Percentiles rank a stretch among this genome's conserved stretches.
phyloP scores from a whole-genome alignment of 2,888 invertebrate species.

The Tiphia femorata region DNA sequence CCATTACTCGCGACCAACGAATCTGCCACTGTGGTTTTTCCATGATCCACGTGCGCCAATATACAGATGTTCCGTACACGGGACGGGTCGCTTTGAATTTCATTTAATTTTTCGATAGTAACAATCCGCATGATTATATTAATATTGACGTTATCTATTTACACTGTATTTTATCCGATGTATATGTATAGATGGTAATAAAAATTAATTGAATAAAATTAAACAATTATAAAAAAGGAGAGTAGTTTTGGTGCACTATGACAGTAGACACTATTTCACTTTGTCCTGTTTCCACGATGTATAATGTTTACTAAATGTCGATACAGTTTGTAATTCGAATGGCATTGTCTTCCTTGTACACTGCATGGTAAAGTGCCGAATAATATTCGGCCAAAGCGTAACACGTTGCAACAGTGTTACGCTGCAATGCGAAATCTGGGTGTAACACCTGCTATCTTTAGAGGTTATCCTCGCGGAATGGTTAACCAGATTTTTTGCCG shows the following conservation, averaged over 20 bases:
- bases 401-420: too few species aligned
- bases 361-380: too few species aligned
- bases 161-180: not conserved
- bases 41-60: slow-evolving; percentile 98
- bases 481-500: too few species aligned
- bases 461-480: too few species aligned
- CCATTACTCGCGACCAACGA: slow-evolving; percentile 93
- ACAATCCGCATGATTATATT: slow-evolving; percentile 72
- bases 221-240: slow-evolving; percentile 2
- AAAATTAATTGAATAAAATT: not conserved
- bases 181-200: not conserved
- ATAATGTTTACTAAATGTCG: slow-evolving; percentile 54
- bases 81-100: slow-evolving; percentile 78
- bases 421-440: not conserved
- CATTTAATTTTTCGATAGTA: slow-evolving; percentile 72
- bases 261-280: slow-evolving; percentile 60
- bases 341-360: slow-evolving; percentile 42
- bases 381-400: too few species aligned
- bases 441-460: not conserved
- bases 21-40: slow-evolving; percentile 97
- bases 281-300: slow-evolving; percentile 58
- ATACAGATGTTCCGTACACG: slow-evolving; percentile 95
- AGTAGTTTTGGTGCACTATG: not conserved
- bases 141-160: not conserved
- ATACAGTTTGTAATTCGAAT: slow-evolving; percentile 33